Percentiles rank a stretch among this genome's conserved stretches.
Evolutionary conservation across 2,113 vertebrate species (phyloP).

Genomic region (Salvelinus sp.): DNA sequence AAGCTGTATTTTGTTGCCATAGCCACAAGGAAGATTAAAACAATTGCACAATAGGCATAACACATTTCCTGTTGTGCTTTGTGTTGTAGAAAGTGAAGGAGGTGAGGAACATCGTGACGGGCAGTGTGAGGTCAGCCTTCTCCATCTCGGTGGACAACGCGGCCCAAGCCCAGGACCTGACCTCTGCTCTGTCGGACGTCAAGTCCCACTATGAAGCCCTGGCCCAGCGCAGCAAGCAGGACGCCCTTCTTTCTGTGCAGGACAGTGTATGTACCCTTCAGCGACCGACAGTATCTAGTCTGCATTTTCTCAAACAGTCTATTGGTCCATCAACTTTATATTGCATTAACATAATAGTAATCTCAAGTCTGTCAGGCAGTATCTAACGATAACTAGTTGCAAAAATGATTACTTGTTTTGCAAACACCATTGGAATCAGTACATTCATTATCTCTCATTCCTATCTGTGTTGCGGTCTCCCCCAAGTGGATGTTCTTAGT

Average conservation of each 20-base stretch:
- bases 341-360: neutral
- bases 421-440: no score
- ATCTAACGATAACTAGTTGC: neutral
- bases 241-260: slow-evolving; percentile 60
- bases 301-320: neutral
- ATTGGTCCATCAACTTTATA: neutral
- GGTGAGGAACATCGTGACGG: slow-evolving; percentile 59
- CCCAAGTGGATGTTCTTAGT: slow-evolving; percentile 19
- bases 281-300: neutral
- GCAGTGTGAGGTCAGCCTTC: slow-evolving; percentile 61
- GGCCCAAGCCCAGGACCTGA: slow-evolving; percentile 61
- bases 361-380: neutral
- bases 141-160: slow-evolving; percentile 68
- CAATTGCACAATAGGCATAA: neutral
- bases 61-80: neutral
- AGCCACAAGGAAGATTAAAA: no score
- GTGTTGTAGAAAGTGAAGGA: slow-evolving; percentile 64
- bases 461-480: slow-evolving; percentile 19
- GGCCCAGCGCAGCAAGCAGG: slow-evolving; percentile 64
- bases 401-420: no score
- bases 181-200: slow-evolving; percentile 58
- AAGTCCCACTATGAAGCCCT: slow-evolving; percentile 65
- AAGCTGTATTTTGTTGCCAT: no score
- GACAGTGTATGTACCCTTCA: slow-evolving; percentile 53
- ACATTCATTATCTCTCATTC: neutral